phyloP scores from a whole-genome alignment of 2,797 vertebrate genomes.

The Ibycter americanus region DNA sequence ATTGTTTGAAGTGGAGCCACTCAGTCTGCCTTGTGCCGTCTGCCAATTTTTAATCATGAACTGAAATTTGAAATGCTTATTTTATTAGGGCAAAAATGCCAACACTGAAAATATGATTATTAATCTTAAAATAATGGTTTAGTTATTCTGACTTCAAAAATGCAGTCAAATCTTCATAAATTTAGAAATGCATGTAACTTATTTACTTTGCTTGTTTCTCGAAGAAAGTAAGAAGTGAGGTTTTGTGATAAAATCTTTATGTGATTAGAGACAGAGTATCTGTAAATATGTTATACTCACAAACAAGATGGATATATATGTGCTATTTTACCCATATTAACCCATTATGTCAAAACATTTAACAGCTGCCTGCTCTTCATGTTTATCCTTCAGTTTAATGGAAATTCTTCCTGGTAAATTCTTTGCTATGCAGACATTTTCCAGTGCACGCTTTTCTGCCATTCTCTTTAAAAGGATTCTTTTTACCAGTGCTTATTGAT shows the following conservation, averaged over 20 bases:
- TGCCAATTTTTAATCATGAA: constrained; percentile 51
- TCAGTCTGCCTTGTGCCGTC: constrained; percentile 31
- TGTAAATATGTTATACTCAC: neutral
- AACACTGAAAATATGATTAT: constrained; percentile 28
- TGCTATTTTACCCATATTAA: neutral
- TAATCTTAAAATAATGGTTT: constrained; percentile 9
- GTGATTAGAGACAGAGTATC: neutral
- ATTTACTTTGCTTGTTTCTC: neutral
- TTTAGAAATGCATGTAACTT: neutral
- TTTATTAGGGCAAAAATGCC: neutral
- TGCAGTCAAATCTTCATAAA: neutral
- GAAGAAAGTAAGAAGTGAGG: neutral
- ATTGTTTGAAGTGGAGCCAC: constrained; percentile 59
- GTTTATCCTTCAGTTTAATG: neutral
- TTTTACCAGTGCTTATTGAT: neutral
- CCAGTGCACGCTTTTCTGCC: neutral
- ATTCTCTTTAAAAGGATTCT: neutral
- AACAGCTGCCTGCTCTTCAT: neutral
- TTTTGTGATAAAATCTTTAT: neutral
- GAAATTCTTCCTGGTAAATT: neutral
- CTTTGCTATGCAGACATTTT: neutral
- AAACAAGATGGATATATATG: neutral
- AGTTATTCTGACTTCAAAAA: constrained; percentile 15
- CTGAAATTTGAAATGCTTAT: constrained; percentile 58
- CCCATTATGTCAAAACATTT: neutral